Evolutionary conservation across 2,797 vertebrate species (phyloP), one percentile per base, ranked within the genome.

Genomic region (Paramormyrops hopkinsi): DNA sequence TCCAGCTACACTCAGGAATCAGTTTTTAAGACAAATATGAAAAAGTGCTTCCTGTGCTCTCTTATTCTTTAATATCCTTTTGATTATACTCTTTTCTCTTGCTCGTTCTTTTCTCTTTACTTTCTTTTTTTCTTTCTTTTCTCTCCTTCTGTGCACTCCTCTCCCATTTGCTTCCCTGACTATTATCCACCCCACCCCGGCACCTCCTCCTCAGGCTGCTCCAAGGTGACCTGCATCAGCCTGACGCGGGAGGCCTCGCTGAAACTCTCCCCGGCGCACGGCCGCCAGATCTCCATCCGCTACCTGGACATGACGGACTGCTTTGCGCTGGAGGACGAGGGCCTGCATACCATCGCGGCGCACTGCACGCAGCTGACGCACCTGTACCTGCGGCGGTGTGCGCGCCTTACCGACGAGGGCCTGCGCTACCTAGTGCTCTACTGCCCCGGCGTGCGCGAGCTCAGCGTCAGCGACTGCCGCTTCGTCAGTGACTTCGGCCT

Each of bases 261-360:
- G 90, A 98, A 98, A 94, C 96, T 99, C 88, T 97, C 98, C 50
- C 97, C 98, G 0, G 93, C 98, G 51, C 98, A 98, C 0, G 98
- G 98, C 91, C 99, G 99, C 93, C 98, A 99, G 93, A 99, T 99
- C 91, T 98, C 98, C 94, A 98, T 99, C 91, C 97, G 97, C 94
- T 98, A 96, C 95, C 94, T 99, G 96, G 98, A 99, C 96, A 99
- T 99, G 98, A 98, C 97, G 0, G 98, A 99, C 94, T 99, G 99
- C 94, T 98, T 98, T 17, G 98, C 98, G 90, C 97, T 99, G 83
- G 98, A 99, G 94, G 98, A 99, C 0, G 97, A 99, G 89, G 99
- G 99, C n/a, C 94, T 99, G 93, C 97, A 98, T 92, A 98, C 97
- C 90, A 99, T 99, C 73, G 98, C 97, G 3, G 96, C 97, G 22